Evolutionary conservation across 2,888 invertebrate genomes (phyloP), one percentile per base, ranked within the genome.

Genomic region (Subacronicta megacephala): DNA sequence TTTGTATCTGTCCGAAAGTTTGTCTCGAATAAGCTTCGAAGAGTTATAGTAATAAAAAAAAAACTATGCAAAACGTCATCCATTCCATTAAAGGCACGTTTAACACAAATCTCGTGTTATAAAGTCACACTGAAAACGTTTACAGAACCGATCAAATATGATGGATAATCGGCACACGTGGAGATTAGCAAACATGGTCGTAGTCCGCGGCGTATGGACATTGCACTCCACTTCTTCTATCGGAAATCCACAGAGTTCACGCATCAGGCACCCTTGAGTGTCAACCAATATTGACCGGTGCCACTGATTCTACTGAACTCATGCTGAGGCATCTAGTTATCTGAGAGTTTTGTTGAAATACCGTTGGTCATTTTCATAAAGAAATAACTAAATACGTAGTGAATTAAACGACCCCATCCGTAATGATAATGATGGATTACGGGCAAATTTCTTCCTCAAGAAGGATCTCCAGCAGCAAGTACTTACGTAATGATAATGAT

Each of bases 171-270:
- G 77, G 69, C 64, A 71, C 65, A 70, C 77, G 72, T 52, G 75
- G 76, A 78, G 83, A 83, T 81, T 77, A 84, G 82, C 85, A 86
- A 77, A 81, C 73, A 78, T 44, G 49, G 69, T 51, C 61, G 52
- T 45, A 47, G 47, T 65, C 60, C 50, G 45, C 43, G 35, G 55
- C 61, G 69, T 90, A 83, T 90, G 82, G 88, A 84, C 85, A 81
- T 53, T 87, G 86, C 90, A 81, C 90, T 90, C 75, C 75, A 87
- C 75, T 81, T 85, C 84, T 86, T 89, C 80, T 83, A 84, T 83
- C 80, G 67, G 80, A 80, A 82, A 80, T 84, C 82, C 79, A 76
- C 78, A 72, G 77, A 77, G 77, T 75, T 77, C 80, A 75, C 78
- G 75, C 74, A 68, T 70, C 72, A 59, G 61, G 66, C 56, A 71